These are phyloP conservation scores for Drosophila recens DNA, from an alignment of 2,888 invertebrate species.

Conservation along the genomic window DNA sequence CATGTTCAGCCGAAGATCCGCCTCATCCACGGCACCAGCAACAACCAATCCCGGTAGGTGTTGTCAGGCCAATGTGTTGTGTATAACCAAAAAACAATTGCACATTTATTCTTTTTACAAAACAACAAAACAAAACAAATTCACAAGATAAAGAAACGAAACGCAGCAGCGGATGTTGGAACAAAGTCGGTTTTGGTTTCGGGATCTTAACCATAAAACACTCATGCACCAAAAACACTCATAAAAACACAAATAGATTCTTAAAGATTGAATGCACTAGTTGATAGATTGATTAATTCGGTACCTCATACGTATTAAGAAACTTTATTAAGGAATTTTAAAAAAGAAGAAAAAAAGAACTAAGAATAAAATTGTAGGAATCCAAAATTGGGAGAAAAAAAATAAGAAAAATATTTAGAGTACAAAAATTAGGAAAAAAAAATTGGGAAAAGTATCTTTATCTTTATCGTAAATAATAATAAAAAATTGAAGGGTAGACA, in stretches of 20 bases:
- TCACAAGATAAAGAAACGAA: constrained; percentile 27
- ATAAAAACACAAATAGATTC: constrained; percentile 14
- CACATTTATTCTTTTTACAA: constrained; percentile 40
- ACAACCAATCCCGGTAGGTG: constrained; percentile 39
- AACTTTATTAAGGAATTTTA: too few relatives aligned
- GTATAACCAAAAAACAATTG: constrained; percentile 19
- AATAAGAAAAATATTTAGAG: too few relatives aligned
- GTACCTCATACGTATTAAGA: too few relatives aligned
- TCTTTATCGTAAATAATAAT: too few relatives aligned
- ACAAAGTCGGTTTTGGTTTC: constrained; percentile 70
- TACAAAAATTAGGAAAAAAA: too few relatives aligned
- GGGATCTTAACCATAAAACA: constrained; percentile 50
- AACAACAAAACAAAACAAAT: constrained; percentile 30
- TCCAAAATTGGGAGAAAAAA: too few relatives aligned
- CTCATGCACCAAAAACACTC: constrained; percentile 25
- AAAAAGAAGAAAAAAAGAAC: too few relatives aligned
- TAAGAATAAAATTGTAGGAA: too few relatives aligned
- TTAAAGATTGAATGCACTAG: constrained; percentile 6
- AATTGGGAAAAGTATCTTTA: too few relatives aligned
- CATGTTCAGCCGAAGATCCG: constrained; percentile 89
- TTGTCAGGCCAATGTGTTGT: neutral
- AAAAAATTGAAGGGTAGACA: too few relatives aligned
- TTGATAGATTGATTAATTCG: neutral
- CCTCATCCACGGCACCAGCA: constrained; percentile 36
- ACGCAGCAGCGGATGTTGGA: constrained; percentile 73